Conservation (phyloP, 2,113 vertebrate species). For the Hemichromis elongatus region DNA sequence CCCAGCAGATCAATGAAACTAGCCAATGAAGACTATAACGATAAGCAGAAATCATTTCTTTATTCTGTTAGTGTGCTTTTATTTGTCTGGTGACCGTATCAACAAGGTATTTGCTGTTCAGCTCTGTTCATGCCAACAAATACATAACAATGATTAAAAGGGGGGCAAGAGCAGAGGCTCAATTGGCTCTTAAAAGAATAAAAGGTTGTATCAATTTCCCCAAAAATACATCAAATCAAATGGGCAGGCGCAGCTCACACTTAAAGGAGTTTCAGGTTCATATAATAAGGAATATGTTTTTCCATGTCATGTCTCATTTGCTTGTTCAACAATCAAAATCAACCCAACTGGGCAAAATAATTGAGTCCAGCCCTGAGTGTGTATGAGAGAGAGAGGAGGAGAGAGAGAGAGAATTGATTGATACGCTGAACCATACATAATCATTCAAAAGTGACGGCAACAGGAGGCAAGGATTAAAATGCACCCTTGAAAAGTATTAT, state of each 20-base stretch:
- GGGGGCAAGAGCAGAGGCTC: neutral
- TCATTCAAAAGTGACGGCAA: conserved; percentile 31
- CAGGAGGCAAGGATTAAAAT: conserved; percentile 58
- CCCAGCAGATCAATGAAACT: conserved; percentile 22
- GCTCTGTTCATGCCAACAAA: conserved; percentile 59
- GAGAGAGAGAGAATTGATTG: conserved; percentile 47
- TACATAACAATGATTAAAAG: conserved; percentile 44
- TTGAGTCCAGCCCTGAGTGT: conserved; percentile 38
- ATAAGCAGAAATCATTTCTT: conserved; percentile 53
- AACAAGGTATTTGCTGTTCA: conserved; percentile 58
- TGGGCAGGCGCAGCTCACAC: conserved; percentile 37
- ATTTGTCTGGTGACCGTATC: conserved; percentile 55
- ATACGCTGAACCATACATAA: conserved; percentile 45
- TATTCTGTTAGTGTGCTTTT: conserved; percentile 47
- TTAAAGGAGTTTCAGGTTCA: conserved; percentile 36
- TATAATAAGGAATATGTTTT: conserved; percentile 52
- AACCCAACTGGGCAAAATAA: conserved; percentile 45
- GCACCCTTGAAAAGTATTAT: conserved; percentile 33
- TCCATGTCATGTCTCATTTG: conserved; percentile 60
- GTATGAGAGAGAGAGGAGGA: conserved; percentile 9
- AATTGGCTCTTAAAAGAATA: conserved; percentile 26
- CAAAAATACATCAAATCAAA: conserved; percentile 28
- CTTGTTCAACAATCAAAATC: conserved; percentile 51
- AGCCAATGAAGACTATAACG: conserved; percentile 14
- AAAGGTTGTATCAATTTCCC: conserved; percentile 42